phyloP scores from a whole-genome alignment of 2,797 vertebrate genomes.

The Acanthurus leucopareius region DNA sequence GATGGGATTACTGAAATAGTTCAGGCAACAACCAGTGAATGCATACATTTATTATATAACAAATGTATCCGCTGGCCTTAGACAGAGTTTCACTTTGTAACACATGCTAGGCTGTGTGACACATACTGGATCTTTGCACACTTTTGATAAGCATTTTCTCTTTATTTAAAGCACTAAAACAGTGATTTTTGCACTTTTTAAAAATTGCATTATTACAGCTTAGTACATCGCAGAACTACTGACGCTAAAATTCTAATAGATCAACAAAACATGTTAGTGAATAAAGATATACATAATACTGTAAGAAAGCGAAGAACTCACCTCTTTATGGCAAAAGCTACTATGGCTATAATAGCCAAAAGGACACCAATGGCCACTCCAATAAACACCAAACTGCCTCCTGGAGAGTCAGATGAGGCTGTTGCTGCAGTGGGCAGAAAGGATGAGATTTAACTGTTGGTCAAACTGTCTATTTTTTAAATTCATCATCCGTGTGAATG shows the following conservation, averaged over 20 bases:
- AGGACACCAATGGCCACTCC: slow-evolving; percentile 54
- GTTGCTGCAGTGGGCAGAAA: slow-evolving; percentile 12
- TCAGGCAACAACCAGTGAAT: neutral
- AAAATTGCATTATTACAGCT: too few species aligned
- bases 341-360: slow-evolving; percentile 42
- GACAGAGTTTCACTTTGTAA: neutral
- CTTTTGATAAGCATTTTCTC: too few species aligned
- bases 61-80: neutral
- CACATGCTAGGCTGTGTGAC: neutral
- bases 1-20: neutral
- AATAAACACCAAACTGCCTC: slow-evolving; percentile 16
- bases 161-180: too few species aligned
- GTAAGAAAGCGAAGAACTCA: slow-evolving; percentile 32
- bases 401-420: neutral
- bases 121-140: neutral
- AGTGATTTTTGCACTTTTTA: too few species aligned
- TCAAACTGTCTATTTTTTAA: neutral
- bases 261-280: neutral
- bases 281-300: neutral
- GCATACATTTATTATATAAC: neutral
- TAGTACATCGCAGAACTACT: neutral
- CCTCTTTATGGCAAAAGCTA: slow-evolving; percentile 52
- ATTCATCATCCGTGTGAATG: neutral
- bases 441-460: neutral
- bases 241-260: neutral